phyloP scores from a whole-genome alignment of 1,140 invertebrate genomes.

The Pissodes strobi region DNA sequence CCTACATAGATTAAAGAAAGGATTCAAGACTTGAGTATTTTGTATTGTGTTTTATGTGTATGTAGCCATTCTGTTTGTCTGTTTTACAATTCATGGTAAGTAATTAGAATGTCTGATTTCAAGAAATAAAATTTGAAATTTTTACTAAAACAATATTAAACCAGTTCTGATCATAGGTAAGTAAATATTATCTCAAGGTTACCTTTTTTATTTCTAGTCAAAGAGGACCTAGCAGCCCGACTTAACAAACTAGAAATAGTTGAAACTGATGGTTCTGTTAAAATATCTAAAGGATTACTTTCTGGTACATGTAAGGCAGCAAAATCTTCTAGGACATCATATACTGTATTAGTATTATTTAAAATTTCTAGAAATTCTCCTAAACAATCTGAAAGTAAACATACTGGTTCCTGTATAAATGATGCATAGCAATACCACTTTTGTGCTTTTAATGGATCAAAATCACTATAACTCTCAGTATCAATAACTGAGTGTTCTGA shows the following conservation, averaged over 20 bases:
- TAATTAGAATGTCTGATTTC: too few species aligned
- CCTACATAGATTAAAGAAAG: too few species aligned
- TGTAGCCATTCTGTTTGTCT: too few species aligned
- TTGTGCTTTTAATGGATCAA: conserved; percentile 83
- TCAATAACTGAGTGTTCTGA: conserved; percentile 87
- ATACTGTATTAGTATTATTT: conserved; percentile 43
- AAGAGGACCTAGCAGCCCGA: conserved; percentile 54
- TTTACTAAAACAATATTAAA: too few species aligned
- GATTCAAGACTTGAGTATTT: too few species aligned
- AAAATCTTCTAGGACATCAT: conserved; percentile 64
- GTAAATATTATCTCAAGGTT: too few species aligned
- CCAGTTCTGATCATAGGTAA: too few species aligned
- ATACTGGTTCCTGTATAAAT: conserved; percentile 64
- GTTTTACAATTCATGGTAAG: too few species aligned
- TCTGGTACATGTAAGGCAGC: conserved; percentile 31
- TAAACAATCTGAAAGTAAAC: conserved; percentile 67
- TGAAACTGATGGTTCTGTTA: conserved; percentile 65
- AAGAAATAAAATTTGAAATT: too few species aligned
- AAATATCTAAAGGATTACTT: conserved; percentile 58
- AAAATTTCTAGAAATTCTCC: conserved; percentile 15
- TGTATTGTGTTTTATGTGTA: too few species aligned
- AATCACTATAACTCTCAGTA: conserved; percentile 83
- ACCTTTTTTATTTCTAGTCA: conserved; percentile 54
- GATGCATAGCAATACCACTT: conserved; percentile 73
- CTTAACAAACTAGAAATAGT: conserved; percentile 60